Evolutionary conservation across 2,113 vertebrate genomes (phyloP).

Genomic region (Strix uralensis): DNA sequence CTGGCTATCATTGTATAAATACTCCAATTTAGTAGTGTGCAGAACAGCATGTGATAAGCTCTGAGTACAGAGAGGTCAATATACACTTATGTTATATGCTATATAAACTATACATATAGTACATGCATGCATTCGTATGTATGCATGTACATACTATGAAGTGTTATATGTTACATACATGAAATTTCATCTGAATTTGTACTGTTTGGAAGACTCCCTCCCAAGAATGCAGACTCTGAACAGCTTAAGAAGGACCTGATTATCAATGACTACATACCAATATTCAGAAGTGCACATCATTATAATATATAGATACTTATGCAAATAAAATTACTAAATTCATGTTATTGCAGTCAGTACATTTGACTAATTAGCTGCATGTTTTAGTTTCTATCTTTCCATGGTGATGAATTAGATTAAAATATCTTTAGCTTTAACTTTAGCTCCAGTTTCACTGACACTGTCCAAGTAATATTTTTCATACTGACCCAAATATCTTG

Average conservation of each 20-base stretch:
- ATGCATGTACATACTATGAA: not conserved
- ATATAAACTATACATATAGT: rapidly evolving
- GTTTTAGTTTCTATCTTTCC: not conserved
- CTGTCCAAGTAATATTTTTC: not conserved
- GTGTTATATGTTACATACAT: not conserved
- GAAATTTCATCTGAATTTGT: not conserved
- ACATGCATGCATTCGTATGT: not conserved
- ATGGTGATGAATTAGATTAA: not conserved
- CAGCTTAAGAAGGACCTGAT: not conserved
- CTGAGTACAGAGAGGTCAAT: not conserved
- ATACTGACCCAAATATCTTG: not conserved
- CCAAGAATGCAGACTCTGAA: not conserved
- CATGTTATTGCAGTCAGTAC: not conserved
- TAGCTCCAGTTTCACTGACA: not conserved
- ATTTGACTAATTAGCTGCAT: not conserved
- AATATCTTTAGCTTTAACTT: not conserved
- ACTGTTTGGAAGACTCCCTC: not conserved
- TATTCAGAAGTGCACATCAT: not conserved
- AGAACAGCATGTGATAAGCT: not conserved
- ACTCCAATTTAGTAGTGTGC: not conserved
- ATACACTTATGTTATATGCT: not conserved
- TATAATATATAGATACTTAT: not conserved
- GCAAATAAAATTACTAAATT: not conserved
- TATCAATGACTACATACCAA: not conserved
- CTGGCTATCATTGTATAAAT: not conserved